Conservation (phyloP, 2,113 vertebrate species). For the Thamnaconus septentrionalis region DNA sequence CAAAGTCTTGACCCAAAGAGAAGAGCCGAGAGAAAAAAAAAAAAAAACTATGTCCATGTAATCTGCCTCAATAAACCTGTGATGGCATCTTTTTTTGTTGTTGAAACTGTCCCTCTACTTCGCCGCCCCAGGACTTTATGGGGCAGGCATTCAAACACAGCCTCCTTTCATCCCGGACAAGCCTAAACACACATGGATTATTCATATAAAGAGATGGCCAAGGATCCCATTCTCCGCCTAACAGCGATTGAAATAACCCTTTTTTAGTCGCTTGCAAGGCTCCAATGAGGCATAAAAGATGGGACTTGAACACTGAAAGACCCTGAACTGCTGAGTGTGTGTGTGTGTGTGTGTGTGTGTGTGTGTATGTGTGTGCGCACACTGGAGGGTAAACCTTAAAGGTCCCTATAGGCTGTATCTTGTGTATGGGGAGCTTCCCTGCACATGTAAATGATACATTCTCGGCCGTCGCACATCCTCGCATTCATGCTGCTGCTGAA, state of each 20-base stretch:
- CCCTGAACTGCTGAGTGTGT: conserved; percentile 7
- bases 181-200: conserved; percentile 32
- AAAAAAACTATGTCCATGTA: too few species aligned
- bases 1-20: too few species aligned
- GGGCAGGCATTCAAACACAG: not conserved
- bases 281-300: conserved; percentile 38
- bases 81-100: too few species aligned
- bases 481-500: conserved; percentile 40
- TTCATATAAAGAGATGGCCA: conserved; percentile 24
- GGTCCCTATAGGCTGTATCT: conserved; percentile 23
- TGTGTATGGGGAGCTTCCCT: conserved; percentile 9
- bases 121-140: not conserved
- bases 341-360: too few species aligned
- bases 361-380: too few species aligned
- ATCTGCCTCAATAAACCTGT: too few species aligned
- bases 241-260: conserved; percentile 13
- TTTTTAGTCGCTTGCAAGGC: conserved; percentile 15
- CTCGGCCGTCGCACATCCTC: conserved; percentile 33
- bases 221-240: conserved; percentile 23
- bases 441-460: conserved; percentile 65
- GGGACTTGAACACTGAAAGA: conserved; percentile 10
- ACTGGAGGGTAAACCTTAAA: conserved; percentile 28
- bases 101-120: too few species aligned
- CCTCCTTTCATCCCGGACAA: not conserved
- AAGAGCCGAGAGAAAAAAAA: too few species aligned